A percentile compares a stretch with the other conserved stretches of the same genome.
Conservation (phyloP, 2,113 vertebrate species). For the Rynchops niger region DNA sequence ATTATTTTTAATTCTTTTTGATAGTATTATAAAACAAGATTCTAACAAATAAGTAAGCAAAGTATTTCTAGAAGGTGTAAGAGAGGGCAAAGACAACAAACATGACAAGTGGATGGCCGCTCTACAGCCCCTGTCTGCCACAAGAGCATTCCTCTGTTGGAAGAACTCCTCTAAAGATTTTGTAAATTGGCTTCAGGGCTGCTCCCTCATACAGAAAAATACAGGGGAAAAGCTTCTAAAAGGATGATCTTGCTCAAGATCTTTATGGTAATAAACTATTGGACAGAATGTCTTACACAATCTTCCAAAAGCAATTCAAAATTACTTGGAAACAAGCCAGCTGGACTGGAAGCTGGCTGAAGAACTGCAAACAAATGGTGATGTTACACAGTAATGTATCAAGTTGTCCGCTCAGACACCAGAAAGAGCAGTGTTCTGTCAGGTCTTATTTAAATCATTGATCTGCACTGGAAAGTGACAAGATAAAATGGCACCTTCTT, state of each 20-base stretch:
- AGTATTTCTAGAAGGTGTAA: not conserved
- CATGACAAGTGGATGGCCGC: not conserved
- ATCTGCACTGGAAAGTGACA: not conserved
- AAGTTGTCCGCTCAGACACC: not conserved
- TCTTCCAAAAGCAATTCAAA: conserved; percentile 21
- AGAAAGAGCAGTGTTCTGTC: not conserved
- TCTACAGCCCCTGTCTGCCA: not conserved
- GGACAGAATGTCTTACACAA: not conserved
- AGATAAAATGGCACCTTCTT: conserved; percentile 1
- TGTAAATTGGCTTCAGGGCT: not conserved
- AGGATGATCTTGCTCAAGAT: not conserved
- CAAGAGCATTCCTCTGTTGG: not conserved
- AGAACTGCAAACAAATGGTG: not conserved
- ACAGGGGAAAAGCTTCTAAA: not conserved
- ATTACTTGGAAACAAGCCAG: not conserved
- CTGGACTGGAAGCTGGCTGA: conserved; percentile 17
- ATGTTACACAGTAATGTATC: not conserved
- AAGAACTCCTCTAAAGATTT: not conserved
- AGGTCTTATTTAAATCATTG: not conserved
- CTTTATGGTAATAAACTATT: not conserved
- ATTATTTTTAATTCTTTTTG: not conserved
- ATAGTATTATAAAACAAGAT: not conserved
- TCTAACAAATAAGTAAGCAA: not conserved
- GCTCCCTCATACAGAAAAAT: not conserved
- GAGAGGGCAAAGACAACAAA: not conserved